Evolutionary conservation across 2,113 vertebrate species (phyloP).

Genomic region (Sapajus apella): DNA sequence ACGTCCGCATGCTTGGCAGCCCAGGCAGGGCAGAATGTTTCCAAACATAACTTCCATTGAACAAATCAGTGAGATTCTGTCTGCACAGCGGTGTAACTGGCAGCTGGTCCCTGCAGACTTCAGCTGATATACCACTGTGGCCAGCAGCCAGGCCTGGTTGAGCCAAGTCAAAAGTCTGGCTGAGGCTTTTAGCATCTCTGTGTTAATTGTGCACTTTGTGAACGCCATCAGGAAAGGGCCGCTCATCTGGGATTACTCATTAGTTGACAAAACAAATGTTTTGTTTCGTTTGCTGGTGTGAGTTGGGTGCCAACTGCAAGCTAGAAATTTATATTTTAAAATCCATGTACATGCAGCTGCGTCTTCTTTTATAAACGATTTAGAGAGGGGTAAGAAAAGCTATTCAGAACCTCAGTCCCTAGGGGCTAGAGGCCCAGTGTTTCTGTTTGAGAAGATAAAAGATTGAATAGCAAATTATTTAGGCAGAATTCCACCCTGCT

Average conservation of each 20-base stretch:
- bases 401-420: background rate
- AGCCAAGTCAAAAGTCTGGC: background rate
- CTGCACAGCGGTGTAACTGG: background rate
- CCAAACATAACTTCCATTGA: conserved; percentile 24
- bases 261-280: conserved; percentile 31
- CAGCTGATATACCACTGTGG: background rate
- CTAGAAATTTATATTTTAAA: background rate
- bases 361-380: background rate
- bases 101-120: background rate
- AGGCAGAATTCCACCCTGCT: background rate
- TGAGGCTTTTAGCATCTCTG: background rate
- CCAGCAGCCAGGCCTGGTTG: background rate
- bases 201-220: background rate
- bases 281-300: conserved; percentile 23
- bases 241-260: background rate
- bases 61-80: conserved; percentile 21
- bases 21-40: background rate
- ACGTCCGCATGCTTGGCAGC: background rate
- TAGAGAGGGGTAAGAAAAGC: background rate
- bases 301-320: background rate
- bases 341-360: background rate
- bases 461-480: background rate
- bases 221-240: background rate
- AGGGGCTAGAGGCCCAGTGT: background rate
- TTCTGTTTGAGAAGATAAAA: background rate